phyloP scores from a whole-genome alignment of 2,113 vertebrate species.

The Etheostoma spectabile region DNA sequence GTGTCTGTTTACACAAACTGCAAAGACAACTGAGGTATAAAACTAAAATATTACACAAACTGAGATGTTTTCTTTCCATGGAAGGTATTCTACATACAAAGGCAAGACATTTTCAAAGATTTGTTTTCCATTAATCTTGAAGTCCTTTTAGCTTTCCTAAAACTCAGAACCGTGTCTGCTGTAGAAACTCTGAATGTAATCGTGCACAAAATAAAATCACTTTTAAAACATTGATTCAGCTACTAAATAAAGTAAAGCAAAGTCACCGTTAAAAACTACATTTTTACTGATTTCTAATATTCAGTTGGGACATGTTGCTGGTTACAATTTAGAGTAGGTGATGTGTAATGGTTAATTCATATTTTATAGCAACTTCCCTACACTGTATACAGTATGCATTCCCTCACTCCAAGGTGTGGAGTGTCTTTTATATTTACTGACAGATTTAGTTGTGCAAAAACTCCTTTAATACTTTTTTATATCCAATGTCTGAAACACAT shows the following conservation, averaged over 20 bases:
- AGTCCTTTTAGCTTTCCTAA: background rate
- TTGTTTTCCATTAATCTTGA: background rate
- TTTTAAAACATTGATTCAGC: background rate
- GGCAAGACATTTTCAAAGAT: background rate
- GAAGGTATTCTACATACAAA: conserved; percentile 10
- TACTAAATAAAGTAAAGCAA: conserved; percentile 4
- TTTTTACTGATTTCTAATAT: background rate
- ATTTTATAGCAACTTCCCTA: background rate
- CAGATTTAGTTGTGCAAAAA: background rate
- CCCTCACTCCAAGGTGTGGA: background rate
- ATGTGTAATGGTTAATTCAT: background rate
- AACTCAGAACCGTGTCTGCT: background rate
- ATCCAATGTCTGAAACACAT: background rate
- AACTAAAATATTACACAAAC: conserved; percentile 37
- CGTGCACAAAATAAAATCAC: conserved; percentile 1
- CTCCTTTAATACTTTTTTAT: no score
- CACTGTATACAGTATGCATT: background rate
- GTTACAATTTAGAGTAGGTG: background rate
- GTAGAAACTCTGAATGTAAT: background rate
- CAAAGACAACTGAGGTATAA: conserved; percentile 56
- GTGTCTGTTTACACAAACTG: conserved; percentile 55
- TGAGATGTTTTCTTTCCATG: background rate
- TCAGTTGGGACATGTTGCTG: background rate
- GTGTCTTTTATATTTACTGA: background rate
- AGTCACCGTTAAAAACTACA: background rate